phyloP scores from a whole-genome alignment of 2,797 vertebrate genomes.

The Pteronotus mesoamericanus region DNA sequence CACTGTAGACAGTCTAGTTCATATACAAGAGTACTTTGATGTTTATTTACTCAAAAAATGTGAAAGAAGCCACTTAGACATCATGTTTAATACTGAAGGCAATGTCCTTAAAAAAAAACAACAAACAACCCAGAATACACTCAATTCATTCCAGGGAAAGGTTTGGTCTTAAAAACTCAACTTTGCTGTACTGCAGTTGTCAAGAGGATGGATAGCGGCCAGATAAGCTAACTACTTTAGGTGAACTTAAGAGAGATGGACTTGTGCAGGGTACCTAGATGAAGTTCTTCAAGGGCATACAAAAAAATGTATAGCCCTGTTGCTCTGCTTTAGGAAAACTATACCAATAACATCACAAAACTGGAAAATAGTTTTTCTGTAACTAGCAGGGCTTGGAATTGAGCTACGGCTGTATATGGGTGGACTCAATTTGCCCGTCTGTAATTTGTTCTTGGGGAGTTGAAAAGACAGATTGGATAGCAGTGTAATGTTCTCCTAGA shows the following conservation, averaged over 20 bases:
- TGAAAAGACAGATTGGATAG: constrained; percentile 53
- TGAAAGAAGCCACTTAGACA: not conserved
- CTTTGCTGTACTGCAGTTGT: not conserved
- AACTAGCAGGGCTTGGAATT: constrained; percentile 36
- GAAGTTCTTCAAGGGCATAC: not conserved
- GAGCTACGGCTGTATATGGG: constrained; percentile 8
- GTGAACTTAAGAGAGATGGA: not conserved
- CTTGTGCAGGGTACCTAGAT: not conserved
- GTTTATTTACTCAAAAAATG: not conserved
- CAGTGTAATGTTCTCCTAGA: not conserved
- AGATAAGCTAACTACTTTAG: not conserved
- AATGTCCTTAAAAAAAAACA: not conserved
- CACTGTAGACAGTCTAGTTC: not conserved
- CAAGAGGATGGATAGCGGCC: not conserved
- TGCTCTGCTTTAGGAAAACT: not conserved
- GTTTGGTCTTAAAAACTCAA: not conserved
- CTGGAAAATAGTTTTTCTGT: constrained; percentile 35
- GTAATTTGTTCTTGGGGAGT: constrained; percentile 54
- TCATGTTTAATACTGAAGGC: not conserved
- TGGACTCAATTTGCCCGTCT: constrained; percentile 47
- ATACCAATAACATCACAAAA: not conserved
- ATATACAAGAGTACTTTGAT: not conserved
- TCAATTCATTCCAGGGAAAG: not conserved
- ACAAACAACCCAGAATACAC: not conserved
- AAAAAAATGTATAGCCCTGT: not conserved